phyloP scores from a whole-genome alignment of 1,140 invertebrate genomes.

The Euborellia annulipes region DNA sequence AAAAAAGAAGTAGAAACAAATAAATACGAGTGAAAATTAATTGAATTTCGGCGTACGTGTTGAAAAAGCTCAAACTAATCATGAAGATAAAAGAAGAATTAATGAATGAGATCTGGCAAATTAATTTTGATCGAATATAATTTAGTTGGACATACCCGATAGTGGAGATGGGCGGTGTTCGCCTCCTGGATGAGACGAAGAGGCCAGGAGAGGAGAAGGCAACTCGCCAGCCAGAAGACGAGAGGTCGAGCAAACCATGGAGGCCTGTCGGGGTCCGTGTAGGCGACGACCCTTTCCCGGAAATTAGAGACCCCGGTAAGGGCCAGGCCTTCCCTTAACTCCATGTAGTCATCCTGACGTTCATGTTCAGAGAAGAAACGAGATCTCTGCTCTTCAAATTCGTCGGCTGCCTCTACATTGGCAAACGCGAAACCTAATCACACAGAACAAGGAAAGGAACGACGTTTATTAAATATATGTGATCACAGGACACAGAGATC shows the following conservation, averaged over 20 bases:
- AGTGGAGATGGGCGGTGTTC: slow-evolving; percentile 67
- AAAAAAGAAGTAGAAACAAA: too few relatives aligned
- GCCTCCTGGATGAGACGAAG: slow-evolving; percentile 65
- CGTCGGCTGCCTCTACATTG: slow-evolving; percentile 58
- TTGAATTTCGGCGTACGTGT: too few relatives aligned
- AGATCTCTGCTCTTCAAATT: slow-evolving; percentile 70
- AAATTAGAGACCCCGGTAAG: slow-evolving; percentile 38
- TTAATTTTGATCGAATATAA: too few relatives aligned
- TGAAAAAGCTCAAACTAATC: too few relatives aligned
- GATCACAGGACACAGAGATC: too few relatives aligned
- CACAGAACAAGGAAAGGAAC: too few relatives aligned
- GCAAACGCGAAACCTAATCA: slow-evolving; percentile 60
- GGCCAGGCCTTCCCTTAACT: slow-evolving; percentile 74
- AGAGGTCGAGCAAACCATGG: slow-evolving; percentile 47
- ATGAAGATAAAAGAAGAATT: too few relatives aligned
- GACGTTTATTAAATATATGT: too few relatives aligned
- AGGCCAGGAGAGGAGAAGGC: slow-evolving; percentile 71
- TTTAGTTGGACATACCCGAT: too few relatives aligned
- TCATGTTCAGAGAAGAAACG: slow-evolving; percentile 72
- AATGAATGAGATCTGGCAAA: too few relatives aligned
- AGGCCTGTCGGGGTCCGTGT: slow-evolving; percentile 42
- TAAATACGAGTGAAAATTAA: too few relatives aligned
- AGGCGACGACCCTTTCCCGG: slow-evolving; percentile 50
- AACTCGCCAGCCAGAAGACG: slow-evolving; percentile 59
- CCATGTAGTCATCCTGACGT: slow-evolving; percentile 71